Percentiles rank a stretch among this genome's conserved stretches.
Evolutionary conservation across 1,140 invertebrate species (phyloP).

Genomic region (Cotesia typhae): DNA sequence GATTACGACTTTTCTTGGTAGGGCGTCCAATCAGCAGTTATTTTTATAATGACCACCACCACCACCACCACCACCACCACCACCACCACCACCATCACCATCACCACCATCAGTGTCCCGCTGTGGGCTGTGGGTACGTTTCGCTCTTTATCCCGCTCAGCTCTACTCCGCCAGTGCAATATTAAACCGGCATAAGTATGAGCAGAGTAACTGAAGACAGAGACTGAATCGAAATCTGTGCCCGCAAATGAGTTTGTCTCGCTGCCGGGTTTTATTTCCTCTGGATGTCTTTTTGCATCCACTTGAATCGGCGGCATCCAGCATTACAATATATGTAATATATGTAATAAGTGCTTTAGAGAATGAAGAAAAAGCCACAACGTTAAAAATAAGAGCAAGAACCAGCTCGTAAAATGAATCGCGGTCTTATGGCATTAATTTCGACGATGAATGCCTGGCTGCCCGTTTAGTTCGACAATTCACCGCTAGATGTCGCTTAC

Average conservation of each 20-base stretch:
- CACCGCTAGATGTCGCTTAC: too few species aligned
- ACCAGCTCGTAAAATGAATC: too few species aligned
- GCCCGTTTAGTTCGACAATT: too few species aligned
- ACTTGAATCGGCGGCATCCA: too few species aligned
- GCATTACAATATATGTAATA: too few species aligned
- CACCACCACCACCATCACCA: constrained; percentile 49
- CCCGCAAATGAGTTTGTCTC: constrained; percentile 16
- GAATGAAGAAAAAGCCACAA: too few species aligned
- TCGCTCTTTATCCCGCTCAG: constrained; percentile 29
- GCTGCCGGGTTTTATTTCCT: not conserved
- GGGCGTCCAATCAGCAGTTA: constrained; percentile 66
- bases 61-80: constrained; percentile 47
- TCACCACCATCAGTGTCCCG: constrained; percentile 45
- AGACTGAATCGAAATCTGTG: constrained; percentile 40
- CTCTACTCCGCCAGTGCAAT: not conserved
- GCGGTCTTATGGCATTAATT: too few species aligned
- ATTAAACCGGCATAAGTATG: not conserved
- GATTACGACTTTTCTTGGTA: constrained; percentile 68
- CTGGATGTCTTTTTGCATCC: too few species aligned
- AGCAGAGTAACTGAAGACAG: not conserved
- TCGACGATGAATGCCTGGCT: too few species aligned
- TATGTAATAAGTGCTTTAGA: too few species aligned
- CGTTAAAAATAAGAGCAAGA: too few species aligned
- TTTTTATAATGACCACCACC: constrained; percentile 64
- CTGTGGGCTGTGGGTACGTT: constrained; percentile 37